Evolutionary conservation across 2,797 vertebrate species (phyloP).

Genomic region (Sebastes nivosus): DNA sequence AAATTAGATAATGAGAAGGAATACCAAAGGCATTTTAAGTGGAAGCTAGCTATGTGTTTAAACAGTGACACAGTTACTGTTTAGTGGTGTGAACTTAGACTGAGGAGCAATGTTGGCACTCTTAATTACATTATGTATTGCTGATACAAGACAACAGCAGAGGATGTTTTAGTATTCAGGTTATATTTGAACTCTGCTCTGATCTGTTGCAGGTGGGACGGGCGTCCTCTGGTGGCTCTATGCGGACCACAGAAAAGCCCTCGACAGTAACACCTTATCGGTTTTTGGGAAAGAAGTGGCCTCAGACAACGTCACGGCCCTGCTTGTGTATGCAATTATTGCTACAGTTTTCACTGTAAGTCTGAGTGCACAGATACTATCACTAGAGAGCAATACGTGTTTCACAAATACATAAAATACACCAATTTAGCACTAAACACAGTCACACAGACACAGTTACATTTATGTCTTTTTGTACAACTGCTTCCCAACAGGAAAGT

Average conservation of each 20-base stretch:
- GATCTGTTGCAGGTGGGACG: constrained; percentile 85
- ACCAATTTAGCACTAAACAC: not conserved
- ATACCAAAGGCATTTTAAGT: not conserved
- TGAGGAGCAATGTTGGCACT: no score
- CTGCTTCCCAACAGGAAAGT: not conserved
- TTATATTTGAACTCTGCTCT: not conserved
- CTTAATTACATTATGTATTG: not conserved
- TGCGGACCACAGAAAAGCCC: constrained; percentile 84
- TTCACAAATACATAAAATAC: not conserved
- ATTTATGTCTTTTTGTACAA: not conserved
- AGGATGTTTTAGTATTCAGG: not conserved
- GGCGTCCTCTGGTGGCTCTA: constrained; percentile 97
- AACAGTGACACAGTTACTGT: not conserved
- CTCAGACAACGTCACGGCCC: constrained; percentile 90
- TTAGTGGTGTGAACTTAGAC: not conserved
- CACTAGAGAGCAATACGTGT: not conserved
- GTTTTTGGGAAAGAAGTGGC: constrained; percentile 87
- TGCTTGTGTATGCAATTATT: constrained; percentile 91
- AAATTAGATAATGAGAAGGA: no score
- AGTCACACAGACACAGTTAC: not conserved
- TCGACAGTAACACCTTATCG: constrained; percentile 65
- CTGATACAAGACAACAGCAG: not conserved
- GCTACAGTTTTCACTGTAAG: constrained; percentile 94
- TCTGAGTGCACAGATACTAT: not conserved
- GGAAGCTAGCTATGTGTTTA: not conserved